Evolutionary conservation across 2,797 vertebrate species (phyloP).

Genomic region (Yasuhikotakia modesta): DNA sequence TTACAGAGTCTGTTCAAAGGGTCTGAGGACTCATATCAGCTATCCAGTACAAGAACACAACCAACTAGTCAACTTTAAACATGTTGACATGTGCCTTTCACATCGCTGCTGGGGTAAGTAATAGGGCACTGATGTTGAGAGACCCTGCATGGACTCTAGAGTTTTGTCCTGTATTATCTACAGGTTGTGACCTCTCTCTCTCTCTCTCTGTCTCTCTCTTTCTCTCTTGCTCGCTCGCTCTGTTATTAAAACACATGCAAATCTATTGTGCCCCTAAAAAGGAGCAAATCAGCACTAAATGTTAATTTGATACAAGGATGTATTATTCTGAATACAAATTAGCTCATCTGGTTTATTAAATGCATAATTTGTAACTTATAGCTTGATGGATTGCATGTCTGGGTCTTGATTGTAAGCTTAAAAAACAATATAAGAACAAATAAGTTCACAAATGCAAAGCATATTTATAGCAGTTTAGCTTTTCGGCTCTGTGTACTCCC

Average conservation of each 20-base stretch:
- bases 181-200: slow-evolving; percentile 20
- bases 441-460: background rate
- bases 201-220: background rate
- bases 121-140: slow-evolving; percentile 16
- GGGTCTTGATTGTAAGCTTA: too few relatives aligned
- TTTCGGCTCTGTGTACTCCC: background rate
- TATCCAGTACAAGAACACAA: slow-evolving; percentile 49
- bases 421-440: too few relatives aligned
- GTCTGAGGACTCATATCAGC: slow-evolving; percentile 59
- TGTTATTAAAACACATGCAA: background rate
- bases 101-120: slow-evolving; percentile 46
- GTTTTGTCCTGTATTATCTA: slow-evolving; percentile 15
- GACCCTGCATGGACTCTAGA: background rate
- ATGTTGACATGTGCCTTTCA: slow-evolving; percentile 60
- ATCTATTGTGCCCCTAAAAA: background rate
- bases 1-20: slow-evolving; percentile 53
- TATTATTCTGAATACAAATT: background rate
- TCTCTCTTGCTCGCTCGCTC: background rate
- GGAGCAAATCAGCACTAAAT: background rate
- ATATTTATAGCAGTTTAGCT: background rate
- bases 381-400: slow-evolving; percentile 20
- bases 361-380: slow-evolving; percentile 52
- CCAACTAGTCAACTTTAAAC: slow-evolving; percentile 49
- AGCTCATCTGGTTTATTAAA: background rate
- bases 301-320: background rate